Evolutionary conservation across 2,113 vertebrate genomes (phyloP), one percentile per base, ranked within the genome.

Genomic region (Dasyurus viverrinus): DNA sequence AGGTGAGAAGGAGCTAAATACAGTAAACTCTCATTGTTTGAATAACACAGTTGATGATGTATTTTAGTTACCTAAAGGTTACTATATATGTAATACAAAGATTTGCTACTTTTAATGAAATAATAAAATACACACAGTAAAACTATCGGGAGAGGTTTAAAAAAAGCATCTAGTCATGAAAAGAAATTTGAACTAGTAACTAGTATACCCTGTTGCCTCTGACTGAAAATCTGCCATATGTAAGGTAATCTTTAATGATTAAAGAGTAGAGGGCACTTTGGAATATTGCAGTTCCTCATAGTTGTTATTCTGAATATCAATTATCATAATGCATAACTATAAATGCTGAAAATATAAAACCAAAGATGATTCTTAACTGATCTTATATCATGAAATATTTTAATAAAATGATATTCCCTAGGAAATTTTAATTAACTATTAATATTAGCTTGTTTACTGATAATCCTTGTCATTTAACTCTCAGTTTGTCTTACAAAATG

Each of bases 221-320:
- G 90, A 60, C 16, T 23, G 26, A 52, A 48, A 94, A 90, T 26
- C 36, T 11, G 50, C 23, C 89, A 50, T 26, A 25, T 84, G 90
- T 76, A 89, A 46, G 42, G 42, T 55, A 27, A 53, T 54, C 9
- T 23, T 46, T 84, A 30, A 89, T 24, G 60, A 90, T 19, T 50
- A 2, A 84, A 84, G 68, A 42, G n/a, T n/a, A 76, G 26, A 42
- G 48, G 89, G 30, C 68, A 93, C 27, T 47, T 90, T 47, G 93
- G 92, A 46, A 54, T 47, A 0, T n/a, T 60, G 42, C 0, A 55
- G n/a, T 60, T 23, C 7, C n/a, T 92, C 8, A 91, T 27, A 27
- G 53, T 2, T 22, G 55, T 90, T 52, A 53, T n/a, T 93, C 27
- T 27, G 52, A 94, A 94, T 84, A 90, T 22, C 54, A 94, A 54